Percentiles rank a stretch among this genome's conserved stretches.
Conservation (phyloP, 2,888 invertebrate genomes). For the Euplexia lucipara region DNA sequence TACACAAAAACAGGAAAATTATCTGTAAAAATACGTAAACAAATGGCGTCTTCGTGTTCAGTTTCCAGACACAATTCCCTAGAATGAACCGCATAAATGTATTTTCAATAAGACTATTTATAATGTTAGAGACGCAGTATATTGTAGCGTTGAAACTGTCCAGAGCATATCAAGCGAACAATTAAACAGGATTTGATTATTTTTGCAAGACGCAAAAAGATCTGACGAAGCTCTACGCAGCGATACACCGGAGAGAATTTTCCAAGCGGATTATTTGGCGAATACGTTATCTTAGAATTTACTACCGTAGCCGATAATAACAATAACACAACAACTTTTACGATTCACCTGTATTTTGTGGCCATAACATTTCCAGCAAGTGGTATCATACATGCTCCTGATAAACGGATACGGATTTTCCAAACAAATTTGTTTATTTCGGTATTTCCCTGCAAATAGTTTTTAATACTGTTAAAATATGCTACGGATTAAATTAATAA, state of each 20-base stretch:
- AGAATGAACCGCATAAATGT: constrained; percentile 61
- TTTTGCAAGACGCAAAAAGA: constrained; percentile 80
- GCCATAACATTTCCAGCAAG: constrained; percentile 14
- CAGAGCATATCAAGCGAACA: constrained; percentile 79
- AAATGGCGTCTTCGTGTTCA: constrained; percentile 45
- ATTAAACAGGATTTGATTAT: constrained; percentile 83
- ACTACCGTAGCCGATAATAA: constrained; percentile 41
- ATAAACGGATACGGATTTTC: constrained; percentile 41
- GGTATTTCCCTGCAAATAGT: constrained; percentile 14
- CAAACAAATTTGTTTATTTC: constrained; percentile 17
- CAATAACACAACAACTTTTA: constrained; percentile 51
- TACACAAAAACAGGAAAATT: constrained; percentile 59
- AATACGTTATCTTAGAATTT: constrained; percentile 57
- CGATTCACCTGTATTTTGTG: constrained; percentile 31
- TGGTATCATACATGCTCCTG: constrained; percentile 10
- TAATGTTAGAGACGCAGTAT: constrained; percentile 71
- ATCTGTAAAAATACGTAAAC: constrained; percentile 37
- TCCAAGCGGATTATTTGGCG: constrained; percentile 33
- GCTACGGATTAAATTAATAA: constrained; percentile 1
- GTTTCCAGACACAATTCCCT: constrained; percentile 49
- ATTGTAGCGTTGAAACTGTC: constrained; percentile 73
- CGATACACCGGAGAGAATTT: constrained; percentile 42
- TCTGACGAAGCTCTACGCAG: constrained; percentile 69
- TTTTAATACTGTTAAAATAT: constrained; percentile 8
- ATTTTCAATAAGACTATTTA: constrained; percentile 78